These are phyloP conservation scores for Chrysolina oricalcia DNA, from an alignment of 2,888 invertebrate species.

Conservation along the genomic window DNA sequence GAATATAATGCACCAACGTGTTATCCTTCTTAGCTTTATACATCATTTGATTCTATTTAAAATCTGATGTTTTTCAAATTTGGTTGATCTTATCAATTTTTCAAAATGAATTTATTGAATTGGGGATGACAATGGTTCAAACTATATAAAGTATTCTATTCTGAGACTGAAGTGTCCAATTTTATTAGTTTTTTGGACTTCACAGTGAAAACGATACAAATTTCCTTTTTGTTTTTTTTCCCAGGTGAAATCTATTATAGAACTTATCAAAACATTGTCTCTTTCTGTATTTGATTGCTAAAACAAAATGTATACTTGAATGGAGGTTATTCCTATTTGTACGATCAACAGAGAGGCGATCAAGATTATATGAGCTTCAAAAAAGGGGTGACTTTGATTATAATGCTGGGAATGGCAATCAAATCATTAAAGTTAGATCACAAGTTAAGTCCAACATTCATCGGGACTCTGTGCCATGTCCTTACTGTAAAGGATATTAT, in stretches of 20 bases:
- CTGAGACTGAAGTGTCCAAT: too few relatives aligned
- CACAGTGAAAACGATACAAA: not conserved
- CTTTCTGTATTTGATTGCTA: not conserved
- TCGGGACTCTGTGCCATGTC: slow-evolving; percentile 10
- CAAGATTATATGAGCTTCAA: slow-evolving; percentile 17
- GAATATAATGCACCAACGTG: too few relatives aligned
- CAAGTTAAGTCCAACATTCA: not conserved
- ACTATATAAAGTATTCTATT: too few relatives aligned
- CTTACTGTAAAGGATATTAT: slow-evolving; percentile 18
- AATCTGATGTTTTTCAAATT: too few relatives aligned
- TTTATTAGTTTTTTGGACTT: slow-evolving; percentile 1
- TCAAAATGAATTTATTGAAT: not conserved
- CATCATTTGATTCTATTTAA: too few relatives aligned
- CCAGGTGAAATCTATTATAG: not conserved
- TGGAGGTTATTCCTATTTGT: not conserved
- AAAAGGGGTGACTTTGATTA: not conserved
- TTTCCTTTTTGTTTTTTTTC: too few relatives aligned
- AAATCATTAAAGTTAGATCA: slow-evolving; percentile 15
- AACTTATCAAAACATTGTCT: too few relatives aligned
- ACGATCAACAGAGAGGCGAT: slow-evolving; percentile 15
- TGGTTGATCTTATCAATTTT: not conserved
- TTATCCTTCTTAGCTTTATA: too few relatives aligned
- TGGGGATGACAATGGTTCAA: not conserved
- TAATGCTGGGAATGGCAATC: slow-evolving; percentile 14
- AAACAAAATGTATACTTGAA: not conserved